Evolutionary conservation across 2,888 invertebrate genomes (phyloP), one percentile per base, ranked within the genome.

Genomic region (Phoronis australis): DNA sequence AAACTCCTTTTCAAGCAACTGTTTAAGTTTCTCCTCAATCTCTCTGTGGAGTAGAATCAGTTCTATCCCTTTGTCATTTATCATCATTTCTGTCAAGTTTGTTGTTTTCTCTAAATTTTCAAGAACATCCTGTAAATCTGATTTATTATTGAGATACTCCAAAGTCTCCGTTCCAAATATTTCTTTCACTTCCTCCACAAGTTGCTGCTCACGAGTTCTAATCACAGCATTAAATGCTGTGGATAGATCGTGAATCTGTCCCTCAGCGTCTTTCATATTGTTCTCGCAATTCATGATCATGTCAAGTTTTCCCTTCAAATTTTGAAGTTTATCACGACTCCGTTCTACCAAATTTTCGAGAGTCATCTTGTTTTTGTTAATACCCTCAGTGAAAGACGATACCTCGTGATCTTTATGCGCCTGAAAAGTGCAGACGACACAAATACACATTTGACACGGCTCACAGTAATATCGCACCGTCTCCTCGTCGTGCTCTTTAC

Each of bases 341-440:
- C 60, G 47, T 15, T 49, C 43, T 24, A 71, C 42, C 42, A 69
- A 50, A 3, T 48, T 46, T 42, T 69, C 65, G 37, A 72, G 50
- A 2, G 59, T 54, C 15, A 54, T 54, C 53, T 62, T 66, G 44
- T 74, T 64, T 48, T 71, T 71, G 24, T 60, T 55, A 35, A 69
- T 66, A 23, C 70, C 73, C 37, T 75, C 74, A 39, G 58, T 65
- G 47, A 76, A 73, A 5, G 69, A 68, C 48, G 69, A 67, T 9
- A 76, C 69, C 25, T 76, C 73, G 54, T 76, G 76, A 46, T 70
- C 71, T 18, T 66, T 57, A 54, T 76, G 76, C 46, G 73, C 72
- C 43, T 75, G 72, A 57, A 76, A 76, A 9, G 75, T 71, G 48
- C 76, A 76, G 15, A 76, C 62, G 24, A 76, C 67, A 60, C 76